Percentiles rank a stretch among this genome's conserved stretches.
Evolutionary conservation across 2,888 invertebrate species (phyloP).

Genomic region (Lepidocyrtoides sp.): DNA sequence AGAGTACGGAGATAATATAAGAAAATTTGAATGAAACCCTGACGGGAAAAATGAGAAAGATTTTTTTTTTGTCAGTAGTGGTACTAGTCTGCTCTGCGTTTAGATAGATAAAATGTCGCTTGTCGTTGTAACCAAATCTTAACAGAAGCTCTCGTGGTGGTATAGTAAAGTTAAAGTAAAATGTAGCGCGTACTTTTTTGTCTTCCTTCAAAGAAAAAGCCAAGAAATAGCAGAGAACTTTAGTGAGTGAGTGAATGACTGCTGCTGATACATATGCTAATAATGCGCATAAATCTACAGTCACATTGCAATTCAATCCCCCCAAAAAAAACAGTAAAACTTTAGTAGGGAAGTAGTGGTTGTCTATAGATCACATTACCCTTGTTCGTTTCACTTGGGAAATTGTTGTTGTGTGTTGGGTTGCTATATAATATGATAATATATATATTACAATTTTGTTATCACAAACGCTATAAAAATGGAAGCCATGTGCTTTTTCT

Average conservation of each 20-base stretch:
- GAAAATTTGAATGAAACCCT: neutral
- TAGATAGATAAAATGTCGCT: neutral
- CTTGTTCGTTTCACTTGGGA: neutral
- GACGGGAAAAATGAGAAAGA: neutral
- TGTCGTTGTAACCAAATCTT: neutral
- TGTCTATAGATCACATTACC: neutral
- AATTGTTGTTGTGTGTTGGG: neutral
- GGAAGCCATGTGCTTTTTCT: constrained; percentile 13
- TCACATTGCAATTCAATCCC: neutral
- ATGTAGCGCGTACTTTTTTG: neutral
- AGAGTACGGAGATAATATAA: neutral
- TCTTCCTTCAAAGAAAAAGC: neutral
- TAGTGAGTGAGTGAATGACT: neutral
- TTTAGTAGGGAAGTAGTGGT: neutral
- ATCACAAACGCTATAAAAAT: neutral
- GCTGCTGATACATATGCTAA: neutral
- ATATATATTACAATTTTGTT: neutral
- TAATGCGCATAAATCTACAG: neutral
- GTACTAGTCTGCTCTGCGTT: neutral
- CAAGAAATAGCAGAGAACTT: neutral
- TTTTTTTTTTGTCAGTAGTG: neutral
- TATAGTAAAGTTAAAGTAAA: too few species aligned
- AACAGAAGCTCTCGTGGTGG: too few species aligned
- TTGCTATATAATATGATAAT: neutral
- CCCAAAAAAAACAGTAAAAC: neutral